phyloP scores from a whole-genome alignment of 2,797 vertebrate genomes.

The Petrocephalus sullivani region DNA sequence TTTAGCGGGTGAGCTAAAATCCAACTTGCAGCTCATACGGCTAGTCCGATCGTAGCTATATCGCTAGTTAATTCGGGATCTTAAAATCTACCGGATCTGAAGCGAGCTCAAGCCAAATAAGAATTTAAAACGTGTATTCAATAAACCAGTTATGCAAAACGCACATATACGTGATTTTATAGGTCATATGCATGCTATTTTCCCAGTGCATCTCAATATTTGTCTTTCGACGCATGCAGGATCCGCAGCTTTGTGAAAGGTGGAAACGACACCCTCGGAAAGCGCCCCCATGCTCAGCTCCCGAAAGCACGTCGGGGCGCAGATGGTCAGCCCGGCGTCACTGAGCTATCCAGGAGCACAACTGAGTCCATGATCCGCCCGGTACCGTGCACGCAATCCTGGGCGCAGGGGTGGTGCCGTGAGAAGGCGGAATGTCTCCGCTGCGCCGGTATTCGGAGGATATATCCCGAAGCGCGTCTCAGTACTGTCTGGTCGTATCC shows the following conservation, averaged over 20 bases:
- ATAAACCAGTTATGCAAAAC: not conserved
- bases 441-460: not conserved
- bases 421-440: not conserved
- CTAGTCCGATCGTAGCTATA: not conserved
- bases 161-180: not conserved
- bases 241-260: not conserved
- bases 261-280: not conserved
- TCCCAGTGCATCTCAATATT: not conserved
- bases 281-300: not conserved
- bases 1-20: not conserved
- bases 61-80: not conserved
- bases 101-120: not conserved
- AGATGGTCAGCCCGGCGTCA: not conserved
- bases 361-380: not conserved
- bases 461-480: not conserved
- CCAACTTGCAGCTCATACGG: not conserved
- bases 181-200: not conserved
- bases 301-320: not conserved
- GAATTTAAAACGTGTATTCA: not conserved
- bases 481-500: not conserved
- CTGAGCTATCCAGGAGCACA: slow-evolving; percentile 18
- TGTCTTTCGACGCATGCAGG: not conserved
- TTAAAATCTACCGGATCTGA: not conserved
- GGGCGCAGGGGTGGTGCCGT: not conserved
- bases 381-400: not conserved